Percentiles rank a stretch among this genome's conserved stretches.
Evolutionary conservation across 2,888 invertebrate genomes (phyloP).

Genomic region (Craniophora ligustri): DNA sequence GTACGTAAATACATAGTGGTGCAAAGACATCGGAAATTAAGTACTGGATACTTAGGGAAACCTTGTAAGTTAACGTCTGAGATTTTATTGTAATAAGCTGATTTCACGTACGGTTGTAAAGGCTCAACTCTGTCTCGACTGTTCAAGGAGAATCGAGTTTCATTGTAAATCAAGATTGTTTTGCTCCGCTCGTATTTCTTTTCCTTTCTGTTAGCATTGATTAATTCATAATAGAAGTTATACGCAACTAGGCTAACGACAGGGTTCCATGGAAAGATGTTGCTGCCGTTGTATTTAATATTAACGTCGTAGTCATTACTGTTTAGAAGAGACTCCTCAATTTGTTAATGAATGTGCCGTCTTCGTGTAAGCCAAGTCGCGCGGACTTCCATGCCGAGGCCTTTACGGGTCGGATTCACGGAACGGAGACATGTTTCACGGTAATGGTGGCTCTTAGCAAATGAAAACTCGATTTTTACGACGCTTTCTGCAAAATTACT

Average conservation of each 20-base stretch:
- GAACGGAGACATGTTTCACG: slow-evolving; percentile 67
- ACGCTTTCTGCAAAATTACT: slow-evolving; percentile 77
- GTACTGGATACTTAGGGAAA: slow-evolving; percentile 59
- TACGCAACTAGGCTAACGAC: slow-evolving; percentile 34
- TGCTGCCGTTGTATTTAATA: slow-evolving; percentile 23
- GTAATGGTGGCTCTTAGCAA: slow-evolving; percentile 79
- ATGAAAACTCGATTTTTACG: slow-evolving; percentile 82
- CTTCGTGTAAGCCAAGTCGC: slow-evolving; percentile 37
- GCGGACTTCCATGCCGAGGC: slow-evolving; percentile 33
- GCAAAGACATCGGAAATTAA: no score
- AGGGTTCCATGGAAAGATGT: slow-evolving; percentile 17
- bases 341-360: slow-evolving; percentile 53
- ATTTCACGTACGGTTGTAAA: slow-evolving; percentile 67
- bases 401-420: slow-evolving; percentile 67
- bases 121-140: slow-evolving; percentile 57
- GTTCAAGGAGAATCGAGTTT: slow-evolving; percentile 75
- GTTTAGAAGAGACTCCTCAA: slow-evolving; percentile 50
- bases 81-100: slow-evolving; percentile 79
- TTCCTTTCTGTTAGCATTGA: slow-evolving; percentile 53
- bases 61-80: slow-evolving; percentile 67
- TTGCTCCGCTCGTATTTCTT: slow-evolving; percentile 74
- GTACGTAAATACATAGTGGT: no score
- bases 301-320: slow-evolving; percentile 33
- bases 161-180: slow-evolving; percentile 81
- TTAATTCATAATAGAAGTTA: slow-evolving; percentile 39